These are phyloP conservation scores for Valencia hispanica DNA, from an alignment of 2,797 vertebrate species.

Conservation along the genomic window DNA sequence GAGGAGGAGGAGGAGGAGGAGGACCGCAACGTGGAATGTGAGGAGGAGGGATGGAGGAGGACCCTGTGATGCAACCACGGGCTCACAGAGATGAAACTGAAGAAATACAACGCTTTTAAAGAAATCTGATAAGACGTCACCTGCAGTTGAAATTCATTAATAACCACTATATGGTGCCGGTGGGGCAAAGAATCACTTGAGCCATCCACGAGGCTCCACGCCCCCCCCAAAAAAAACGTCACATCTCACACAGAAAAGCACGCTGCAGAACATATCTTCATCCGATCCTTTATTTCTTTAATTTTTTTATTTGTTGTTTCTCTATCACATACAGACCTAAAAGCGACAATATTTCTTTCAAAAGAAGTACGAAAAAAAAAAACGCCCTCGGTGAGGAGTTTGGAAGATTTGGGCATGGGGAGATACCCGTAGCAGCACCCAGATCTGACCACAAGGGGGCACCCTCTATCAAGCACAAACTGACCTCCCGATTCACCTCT, in stretches of 20 bases:
- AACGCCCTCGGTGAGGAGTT: too few relatives aligned
- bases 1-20: slow-evolving; percentile 27
- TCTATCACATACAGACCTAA: fast-evolving
- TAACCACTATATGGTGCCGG: background rate
- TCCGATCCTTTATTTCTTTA: background rate
- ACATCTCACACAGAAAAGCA: slow-evolving; percentile 17
- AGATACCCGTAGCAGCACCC: background rate
- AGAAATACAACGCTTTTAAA: background rate
- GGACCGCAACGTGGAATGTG: too few relatives aligned
- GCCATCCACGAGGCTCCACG: slow-evolving; percentile 14
- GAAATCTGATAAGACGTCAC: too few relatives aligned
- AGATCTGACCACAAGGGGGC: slow-evolving; percentile 17
- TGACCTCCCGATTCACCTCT: background rate
- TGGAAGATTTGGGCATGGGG: background rate
- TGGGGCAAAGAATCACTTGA: background rate
- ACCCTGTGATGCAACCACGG: slow-evolving; percentile 35
- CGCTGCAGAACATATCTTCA: background rate
- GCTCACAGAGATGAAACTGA: background rate
- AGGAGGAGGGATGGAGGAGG: slow-evolving; percentile 47
- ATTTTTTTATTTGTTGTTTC: background rate
- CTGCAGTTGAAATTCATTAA: background rate
- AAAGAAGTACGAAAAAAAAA: background rate
- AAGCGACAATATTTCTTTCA: background rate
- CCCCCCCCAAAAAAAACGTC: slow-evolving; percentile 35
- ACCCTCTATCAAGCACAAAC: slow-evolving; percentile 7